phyloP scores from a whole-genome alignment of 1,140 invertebrate genomes.

The Drosophila repleta region DNA sequence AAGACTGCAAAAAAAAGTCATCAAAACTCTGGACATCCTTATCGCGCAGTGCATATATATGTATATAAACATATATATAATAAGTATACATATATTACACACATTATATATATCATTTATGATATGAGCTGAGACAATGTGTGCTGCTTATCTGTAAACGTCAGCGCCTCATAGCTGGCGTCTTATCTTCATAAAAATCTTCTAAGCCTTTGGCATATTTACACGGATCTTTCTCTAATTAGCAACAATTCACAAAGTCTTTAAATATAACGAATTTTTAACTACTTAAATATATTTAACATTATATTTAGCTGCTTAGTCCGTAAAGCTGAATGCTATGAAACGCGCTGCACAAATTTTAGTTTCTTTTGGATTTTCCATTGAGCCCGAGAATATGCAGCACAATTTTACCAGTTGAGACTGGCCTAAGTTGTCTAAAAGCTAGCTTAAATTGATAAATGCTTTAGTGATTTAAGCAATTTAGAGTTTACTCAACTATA shows the following conservation, averaged over 20 bases:
- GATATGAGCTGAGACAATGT: neutral
- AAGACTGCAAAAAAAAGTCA: slow-evolving; percentile 7
- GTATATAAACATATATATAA: too few species aligned
- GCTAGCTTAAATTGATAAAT: too few species aligned
- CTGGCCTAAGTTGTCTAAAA: too few species aligned
- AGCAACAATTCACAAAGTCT: neutral
- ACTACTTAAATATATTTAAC: too few species aligned
- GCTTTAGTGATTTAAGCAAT: too few species aligned
- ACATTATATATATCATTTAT: slow-evolving; percentile 17
- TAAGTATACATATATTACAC: neutral
- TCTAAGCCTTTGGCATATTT: neutral
- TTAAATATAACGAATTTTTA: neutral
- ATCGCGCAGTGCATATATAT: slow-evolving; percentile 22
- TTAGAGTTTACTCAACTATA: too few species aligned
- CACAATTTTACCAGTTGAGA: neutral
- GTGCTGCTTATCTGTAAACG: slow-evolving; percentile 11
- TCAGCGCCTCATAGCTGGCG: slow-evolving; percentile 19
- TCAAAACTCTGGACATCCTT: slow-evolving; percentile 19
- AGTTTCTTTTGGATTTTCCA: neutral
- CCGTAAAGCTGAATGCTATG: slow-evolving; percentile 1
- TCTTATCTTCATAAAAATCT: slow-evolving; percentile 36
- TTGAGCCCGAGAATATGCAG: slow-evolving; percentile 9
- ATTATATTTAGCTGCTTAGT: neutral
- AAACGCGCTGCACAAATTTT: neutral
- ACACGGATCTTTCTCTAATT: slow-evolving; percentile 20